Evolutionary conservation across 2,888 invertebrate species (phyloP), one percentile per base, ranked within the genome.

Genomic region (Lepetodrilus schrolli): DNA sequence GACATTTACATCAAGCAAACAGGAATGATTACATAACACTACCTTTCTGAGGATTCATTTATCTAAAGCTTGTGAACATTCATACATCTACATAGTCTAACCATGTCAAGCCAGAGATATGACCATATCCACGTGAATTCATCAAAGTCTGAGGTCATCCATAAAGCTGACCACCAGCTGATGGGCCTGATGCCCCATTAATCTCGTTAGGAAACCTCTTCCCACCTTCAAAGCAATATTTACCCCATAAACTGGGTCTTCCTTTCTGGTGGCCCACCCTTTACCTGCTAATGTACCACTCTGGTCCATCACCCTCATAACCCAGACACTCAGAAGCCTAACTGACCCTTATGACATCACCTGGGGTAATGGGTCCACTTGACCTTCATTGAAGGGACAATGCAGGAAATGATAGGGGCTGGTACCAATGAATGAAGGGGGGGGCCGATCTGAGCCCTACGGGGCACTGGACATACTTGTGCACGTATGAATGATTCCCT

Each of bases 341-440:
- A 58, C 26, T 58, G 58, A 34, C 58, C 58, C n/a, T 30, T 58
- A 34, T 58, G 58, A 58, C 30, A 30, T 58, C 58, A 58, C 58
- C 2, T 17, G 13, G 58, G 58, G 26, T 30, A 58, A 58, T 34
- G 17, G 58, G 58, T 48, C 43, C 43, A 58, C 58, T 58, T 58
- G 58, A 58, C 58, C 30, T 23, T 5, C n/a, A 7, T 13, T 7
- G 30, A 48, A 17, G 4, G 48, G 48, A 48, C 48, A 48, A 48
- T 48, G n/a, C n/a, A n/a, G n/a, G n/a, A n/a, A n/a, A n/a, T n/a
- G n/a, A n/a, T n/a, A n/a, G n/a, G n/a, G n/a, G n/a, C n/a, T n/a
- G n/a, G n/a, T n/a, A n/a, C n/a, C n/a, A n/a, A 48, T 48, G 48
- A 48, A 48, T 48, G 48, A 20, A 48, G 21, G 10, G 48, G 48